Base-by-base conservation (phyloP, 37 sponge, comb jelly and placozoan genomes). In the Bolinopsis microptera region DNA sequence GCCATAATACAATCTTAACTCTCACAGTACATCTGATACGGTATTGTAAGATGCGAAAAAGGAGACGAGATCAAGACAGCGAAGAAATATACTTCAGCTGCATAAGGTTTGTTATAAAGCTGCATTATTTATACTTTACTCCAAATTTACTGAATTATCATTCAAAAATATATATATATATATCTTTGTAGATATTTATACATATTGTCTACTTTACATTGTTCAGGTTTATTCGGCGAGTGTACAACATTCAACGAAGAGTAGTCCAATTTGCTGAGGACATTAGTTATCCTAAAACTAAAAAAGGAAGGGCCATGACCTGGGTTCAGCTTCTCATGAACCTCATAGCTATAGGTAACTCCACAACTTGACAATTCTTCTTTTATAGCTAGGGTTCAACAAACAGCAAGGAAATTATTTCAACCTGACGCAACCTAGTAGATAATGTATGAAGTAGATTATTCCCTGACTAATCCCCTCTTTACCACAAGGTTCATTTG, bases 251-350 rank as follows among this genome's bases (percentile, higher is more conserved):
- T 3, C 82, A 80, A 22, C 82, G 82, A 37, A 80, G 38, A 30
- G 82, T 80, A 22, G 38, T 80, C 3, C 38, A 80, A 37, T 80
- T 80, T 80, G 82, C 82, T 24, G 82, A 80, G 37, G 82, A 80
- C 82, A 36, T 80, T 1, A 80, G 82, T 35, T 80, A 80, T 34
- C 82, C 82, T 30, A 80, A 80, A 22, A 80, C 82, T 8, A 33
- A 35, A 30, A 80, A 80, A 37, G 82, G 82, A 33, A 33, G 82
- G 30, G 38, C 38, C 3, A 80, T 80, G 82, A 80, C 82, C 8
- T 80, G 82, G 82, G 30, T 80, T 34, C 38, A 33, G 38, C 35
- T 80, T 1, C 35, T 80, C 23, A 80, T 80, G 82, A 80, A 80
- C 32, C 37, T 80, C 24, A 80, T 80, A 16, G 82, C 82, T 35